Conservation (phyloP, 2,888 invertebrate genomes). For the Mylabris sibirica region DNA sequence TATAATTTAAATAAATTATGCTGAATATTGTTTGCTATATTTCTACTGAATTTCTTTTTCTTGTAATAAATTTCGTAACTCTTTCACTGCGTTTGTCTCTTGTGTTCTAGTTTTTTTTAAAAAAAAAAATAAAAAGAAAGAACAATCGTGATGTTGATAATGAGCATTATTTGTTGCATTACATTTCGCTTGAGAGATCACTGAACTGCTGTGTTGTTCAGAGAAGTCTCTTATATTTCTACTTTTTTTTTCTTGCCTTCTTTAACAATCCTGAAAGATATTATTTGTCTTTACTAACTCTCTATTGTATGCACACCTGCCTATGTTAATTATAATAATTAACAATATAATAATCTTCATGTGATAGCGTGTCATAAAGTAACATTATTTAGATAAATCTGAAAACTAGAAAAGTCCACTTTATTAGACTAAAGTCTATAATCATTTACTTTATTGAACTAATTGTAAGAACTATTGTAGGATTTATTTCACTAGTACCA, state of each 20-base stretch:
- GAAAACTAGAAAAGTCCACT: too few species aligned
- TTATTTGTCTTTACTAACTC: background rate
- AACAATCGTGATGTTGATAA: too few species aligned
- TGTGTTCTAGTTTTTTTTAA: too few species aligned
- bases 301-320: background rate
- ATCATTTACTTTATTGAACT: too few species aligned
- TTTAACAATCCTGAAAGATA: background rate
- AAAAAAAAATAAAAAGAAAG: too few species aligned
- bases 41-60: background rate
- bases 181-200: conserved; percentile 17
- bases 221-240: conserved; percentile 2
- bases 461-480: too few species aligned
- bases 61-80: background rate
- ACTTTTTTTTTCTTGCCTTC: background rate
- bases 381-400: too few species aligned
- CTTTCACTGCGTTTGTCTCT: background rate
- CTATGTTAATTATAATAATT: background rate
- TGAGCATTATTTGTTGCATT: background rate
- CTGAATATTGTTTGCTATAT: background rate
- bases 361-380: too few species aligned
- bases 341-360: background rate
- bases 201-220: conserved; percentile 25
- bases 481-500: too few species aligned
- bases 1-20: background rate
- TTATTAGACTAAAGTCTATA: too few species aligned